These are phyloP conservation scores for Formica aserva DNA, from an alignment of 2,888 invertebrate genomes.

Conservation along the genomic window DNA sequence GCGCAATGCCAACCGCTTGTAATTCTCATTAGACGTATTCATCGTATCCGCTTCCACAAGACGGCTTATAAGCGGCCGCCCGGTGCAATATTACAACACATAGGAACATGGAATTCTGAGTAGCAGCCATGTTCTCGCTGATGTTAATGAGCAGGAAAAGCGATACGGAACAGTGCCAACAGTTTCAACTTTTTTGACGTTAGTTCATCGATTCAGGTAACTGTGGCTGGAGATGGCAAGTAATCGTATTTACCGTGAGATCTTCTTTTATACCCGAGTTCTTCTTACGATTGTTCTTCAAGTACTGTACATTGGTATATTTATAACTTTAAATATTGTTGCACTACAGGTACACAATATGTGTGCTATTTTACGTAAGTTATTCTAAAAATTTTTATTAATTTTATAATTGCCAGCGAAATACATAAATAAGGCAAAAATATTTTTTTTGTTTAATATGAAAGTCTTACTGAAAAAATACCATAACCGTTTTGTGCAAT, in stretches of 20 bases:
- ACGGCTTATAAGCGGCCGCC: slow-evolving; percentile 57
- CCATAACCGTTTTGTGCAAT: background rate
- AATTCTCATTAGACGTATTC: slow-evolving; percentile 70
- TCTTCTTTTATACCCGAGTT: background rate
- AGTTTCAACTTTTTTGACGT: slow-evolving; percentile 60
- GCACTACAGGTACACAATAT: too few relatives aligned
- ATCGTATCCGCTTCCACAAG: slow-evolving; percentile 60
- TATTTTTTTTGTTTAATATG: background rate
- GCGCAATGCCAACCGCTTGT: slow-evolving; percentile 42
- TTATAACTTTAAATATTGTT: background rate
- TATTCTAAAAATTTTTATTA: background rate
- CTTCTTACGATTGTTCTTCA: background rate
- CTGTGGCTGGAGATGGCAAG: background rate
- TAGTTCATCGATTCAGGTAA: slow-evolving; percentile 1
- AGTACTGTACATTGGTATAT: background rate
- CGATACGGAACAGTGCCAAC: slow-evolving; percentile 56
- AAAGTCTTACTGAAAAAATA: background rate
- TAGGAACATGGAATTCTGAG: slow-evolving; percentile 61
- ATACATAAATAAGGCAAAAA: background rate
- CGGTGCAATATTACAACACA: slow-evolving; percentile 62
- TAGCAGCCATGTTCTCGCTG: slow-evolving; percentile 58
- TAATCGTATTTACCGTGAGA: background rate
- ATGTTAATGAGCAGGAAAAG: slow-evolving; percentile 71
- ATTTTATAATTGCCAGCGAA: background rate
- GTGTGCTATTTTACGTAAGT: background rate